Evolutionary conservation across 2,113 vertebrate species (phyloP), one percentile per base, ranked within the genome.

Genomic region (Bagarius yarrelli): DNA sequence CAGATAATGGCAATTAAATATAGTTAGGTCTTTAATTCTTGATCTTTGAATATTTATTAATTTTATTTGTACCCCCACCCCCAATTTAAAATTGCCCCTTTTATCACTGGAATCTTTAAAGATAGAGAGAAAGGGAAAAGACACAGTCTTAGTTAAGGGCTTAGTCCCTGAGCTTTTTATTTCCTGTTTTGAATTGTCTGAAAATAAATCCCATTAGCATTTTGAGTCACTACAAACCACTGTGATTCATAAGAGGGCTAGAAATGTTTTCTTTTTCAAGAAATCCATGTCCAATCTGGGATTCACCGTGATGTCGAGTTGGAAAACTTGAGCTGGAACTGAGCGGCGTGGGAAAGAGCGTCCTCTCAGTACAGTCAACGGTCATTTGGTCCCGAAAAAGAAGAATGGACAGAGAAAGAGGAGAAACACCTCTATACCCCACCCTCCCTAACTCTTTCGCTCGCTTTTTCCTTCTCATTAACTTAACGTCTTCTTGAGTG

Each of bases 181-280:
- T 40, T 40, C 36, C 19, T 21, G 15, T 70, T 79, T 27, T 53
- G 16, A 52, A 74, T 27, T 19, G 40, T 21, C 23, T 27, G 61
- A 34, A 61, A 47, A n/a, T 52, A 72, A 72, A 76, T 18, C 2
- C 13, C 14, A 30, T 52, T 44, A 52, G 36, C 40, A 25, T 36
- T 16, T 16, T 52, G 44, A 52, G 25, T 59, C 67, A 52, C 44
- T 53, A 47, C 27, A 81, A 61, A 75, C 56, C 55, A 66, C 3
- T n/a, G 55, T 81, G 80, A 75, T 9, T 81, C 80, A 66, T 81
- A 32, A 9, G 15, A 9, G n/a, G 30, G 53, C 18, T 36, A 47
- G 44, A 56, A 55, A 40, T 70, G 60, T 19, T 25, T 60, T 36
- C 60, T 56, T 72, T 55, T 55, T 15, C 25, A 63, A 53, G 47